These are phyloP conservation scores for Holothuria leucospilota DNA, from an alignment of 53 echinoderm and acorn worm genomes.

Conservation along the genomic window DNA sequence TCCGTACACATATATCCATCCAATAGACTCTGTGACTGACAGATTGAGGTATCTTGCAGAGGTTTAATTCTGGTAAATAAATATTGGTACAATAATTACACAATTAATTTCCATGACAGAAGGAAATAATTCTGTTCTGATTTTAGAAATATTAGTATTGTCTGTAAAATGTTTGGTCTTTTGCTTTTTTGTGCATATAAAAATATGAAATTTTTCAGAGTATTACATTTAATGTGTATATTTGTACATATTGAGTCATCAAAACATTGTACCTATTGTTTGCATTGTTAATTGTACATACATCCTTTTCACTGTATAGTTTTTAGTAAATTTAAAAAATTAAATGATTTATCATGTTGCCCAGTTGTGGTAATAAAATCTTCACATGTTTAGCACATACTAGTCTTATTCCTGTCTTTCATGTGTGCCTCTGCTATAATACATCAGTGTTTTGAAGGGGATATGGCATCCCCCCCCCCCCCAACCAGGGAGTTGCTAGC, in stretches of 20 bases:
- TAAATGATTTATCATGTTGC: constrained; percentile 26
- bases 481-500: too few species aligned
- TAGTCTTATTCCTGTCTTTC: too few species aligned
- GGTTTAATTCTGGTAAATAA: too few species aligned
- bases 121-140: neutral
- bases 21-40: too few species aligned
- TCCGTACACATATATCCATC: too few species aligned
- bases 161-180: constrained; percentile 10
- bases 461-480: too few species aligned
- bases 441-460: too few species aligned
- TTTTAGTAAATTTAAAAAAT: constrained; percentile 37
- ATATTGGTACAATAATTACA: too few species aligned
- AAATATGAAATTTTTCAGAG: constrained; percentile 41
- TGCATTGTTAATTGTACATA: constrained; percentile 30
- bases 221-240: constrained; percentile 41
- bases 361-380: too few species aligned
- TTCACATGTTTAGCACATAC: too few species aligned
- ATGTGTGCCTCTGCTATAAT: too few species aligned
- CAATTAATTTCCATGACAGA: too few species aligned
- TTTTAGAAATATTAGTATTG: neutral
- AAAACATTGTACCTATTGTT: constrained; percentile 26
- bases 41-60: neutral
- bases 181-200: constrained; percentile 32
- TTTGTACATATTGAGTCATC: constrained; percentile 40
- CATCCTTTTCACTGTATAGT: constrained; percentile 36